Base-by-base conservation (phyloP, 2,888 invertebrate species). In the Ganaspis brasiliensis region DNA sequence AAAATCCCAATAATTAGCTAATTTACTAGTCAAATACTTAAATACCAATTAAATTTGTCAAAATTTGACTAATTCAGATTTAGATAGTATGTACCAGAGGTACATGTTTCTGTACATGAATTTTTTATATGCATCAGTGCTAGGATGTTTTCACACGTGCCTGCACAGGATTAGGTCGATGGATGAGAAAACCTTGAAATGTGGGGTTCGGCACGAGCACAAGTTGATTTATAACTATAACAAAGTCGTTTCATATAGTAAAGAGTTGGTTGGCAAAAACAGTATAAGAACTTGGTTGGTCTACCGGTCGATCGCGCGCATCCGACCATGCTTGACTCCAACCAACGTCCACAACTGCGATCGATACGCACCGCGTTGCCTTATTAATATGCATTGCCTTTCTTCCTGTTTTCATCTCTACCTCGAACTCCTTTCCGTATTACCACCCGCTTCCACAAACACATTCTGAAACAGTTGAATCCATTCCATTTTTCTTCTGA, bases 311-410 rank as follows among this genome's bases (percentile, higher is more conserved):
- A 71, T 75, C 70, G 74, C 70, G 70, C 61, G 75, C 57, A 75
- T 75, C 72, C 71, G 71, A 75, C 75, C 24, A 59, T 49, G 56
- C 57, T 52, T 75, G 40, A 59, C 16, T 72, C 52, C 35, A 72
- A 57, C 70, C 57, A 21, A 56, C 71, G 52, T 71, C 49, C 24
- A n/a, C 45, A 71, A 59, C 75, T 59, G 19, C 79, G 78, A 78
- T 77, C 76, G 78, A 74, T 72, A 77, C 71, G 73, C 56, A 70
- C 75, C 70, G 77, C 74, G 70, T 72, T 72, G 45, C 59, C 55
- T 76, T 59, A 76, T 76, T 76, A 76, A 76, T 76, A 76, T 76
- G 72, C 75, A 61, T 75, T 57, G 59, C 73, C 74, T 74, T 71
- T 57, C 45, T 61, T 73, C 75, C 63, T 74, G 52, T 19, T 73